Evolutionary conservation across 2,888 invertebrate genomes (phyloP).

Genomic region (Drosophila demipolita): DNA sequence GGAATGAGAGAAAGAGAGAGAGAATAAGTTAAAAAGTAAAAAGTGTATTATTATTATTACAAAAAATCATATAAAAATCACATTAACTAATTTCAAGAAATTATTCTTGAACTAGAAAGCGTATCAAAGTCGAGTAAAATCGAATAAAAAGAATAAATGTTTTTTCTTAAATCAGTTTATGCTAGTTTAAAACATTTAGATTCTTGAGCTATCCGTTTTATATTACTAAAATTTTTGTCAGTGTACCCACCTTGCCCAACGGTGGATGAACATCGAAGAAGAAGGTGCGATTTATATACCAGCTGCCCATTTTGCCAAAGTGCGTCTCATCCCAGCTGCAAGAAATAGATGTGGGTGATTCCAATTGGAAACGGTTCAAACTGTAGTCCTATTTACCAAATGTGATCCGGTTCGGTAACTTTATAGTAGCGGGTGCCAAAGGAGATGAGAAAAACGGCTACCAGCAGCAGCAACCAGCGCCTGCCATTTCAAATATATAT

Average conservation of each 20-base stretch:
- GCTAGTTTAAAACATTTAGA: background rate
- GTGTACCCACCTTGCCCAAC: slow-evolving; percentile 91
- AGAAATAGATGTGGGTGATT: background rate
- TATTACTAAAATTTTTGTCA: background rate
- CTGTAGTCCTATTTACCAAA: slow-evolving; percentile 89
- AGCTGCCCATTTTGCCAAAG: slow-evolving; percentile 98
- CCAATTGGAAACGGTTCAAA: background rate
- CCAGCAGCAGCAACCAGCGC: slow-evolving; percentile 89
- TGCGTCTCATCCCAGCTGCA: slow-evolving; percentile 98
- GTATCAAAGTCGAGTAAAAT: background rate
- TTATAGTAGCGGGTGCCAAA: slow-evolving; percentile 93
- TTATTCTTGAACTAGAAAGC: background rate
- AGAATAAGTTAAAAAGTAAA: background rate
- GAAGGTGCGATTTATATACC: slow-evolving; percentile 98
- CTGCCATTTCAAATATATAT: slow-evolving; percentile 45
- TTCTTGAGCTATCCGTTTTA: background rate
- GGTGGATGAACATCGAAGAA: slow-evolving; percentile 99
- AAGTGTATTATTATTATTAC: too few species aligned
- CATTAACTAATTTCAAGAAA: background rate
- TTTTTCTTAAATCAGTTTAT: background rate
- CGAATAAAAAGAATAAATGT: background rate
- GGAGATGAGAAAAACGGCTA: slow-evolving; percentile 88
- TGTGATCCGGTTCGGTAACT: slow-evolving; percentile 96
- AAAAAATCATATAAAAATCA: background rate
- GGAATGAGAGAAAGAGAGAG: background rate